Conservation (phyloP, 2,888 invertebrate species). For the Syrista parreyssii region DNA sequence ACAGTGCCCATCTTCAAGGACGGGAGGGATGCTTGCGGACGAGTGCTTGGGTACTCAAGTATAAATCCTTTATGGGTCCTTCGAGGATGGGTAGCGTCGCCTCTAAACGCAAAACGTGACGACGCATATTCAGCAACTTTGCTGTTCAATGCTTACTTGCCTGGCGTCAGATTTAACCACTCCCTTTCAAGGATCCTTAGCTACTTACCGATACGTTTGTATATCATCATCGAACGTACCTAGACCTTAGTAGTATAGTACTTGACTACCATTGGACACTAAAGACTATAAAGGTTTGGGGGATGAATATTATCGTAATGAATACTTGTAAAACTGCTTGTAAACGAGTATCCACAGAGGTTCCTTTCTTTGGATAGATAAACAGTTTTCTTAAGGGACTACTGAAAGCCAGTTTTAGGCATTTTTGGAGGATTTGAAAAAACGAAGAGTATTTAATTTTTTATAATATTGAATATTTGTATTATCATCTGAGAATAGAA, state of each 20-base stretch:
- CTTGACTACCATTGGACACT: neutral
- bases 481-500: no score
- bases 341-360: no score
- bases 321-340: no score
- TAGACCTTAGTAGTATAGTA: neutral
- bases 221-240: neutral
- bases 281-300: neutral
- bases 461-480: no score
- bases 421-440: no score
- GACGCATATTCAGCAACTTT: slow-evolving; percentile 36
- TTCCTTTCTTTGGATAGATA: no score
- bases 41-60: slow-evolving; percentile 1
- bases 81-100: slow-evolving; percentile 6
- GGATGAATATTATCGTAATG: no score
- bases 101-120: slow-evolving; percentile 37
- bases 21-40: neutral
- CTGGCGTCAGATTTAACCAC: neutral
- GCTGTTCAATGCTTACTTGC: neutral
- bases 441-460: no score
- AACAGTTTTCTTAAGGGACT: no score
- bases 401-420: no score
- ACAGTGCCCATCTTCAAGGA: neutral
- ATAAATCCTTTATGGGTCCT: slow-evolving; percentile 11
- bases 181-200: neutral
- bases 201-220: neutral